Evolutionary conservation across 2,113 vertebrate genomes (phyloP).

Genomic region (Oreotrochilus melanogaster): DNA sequence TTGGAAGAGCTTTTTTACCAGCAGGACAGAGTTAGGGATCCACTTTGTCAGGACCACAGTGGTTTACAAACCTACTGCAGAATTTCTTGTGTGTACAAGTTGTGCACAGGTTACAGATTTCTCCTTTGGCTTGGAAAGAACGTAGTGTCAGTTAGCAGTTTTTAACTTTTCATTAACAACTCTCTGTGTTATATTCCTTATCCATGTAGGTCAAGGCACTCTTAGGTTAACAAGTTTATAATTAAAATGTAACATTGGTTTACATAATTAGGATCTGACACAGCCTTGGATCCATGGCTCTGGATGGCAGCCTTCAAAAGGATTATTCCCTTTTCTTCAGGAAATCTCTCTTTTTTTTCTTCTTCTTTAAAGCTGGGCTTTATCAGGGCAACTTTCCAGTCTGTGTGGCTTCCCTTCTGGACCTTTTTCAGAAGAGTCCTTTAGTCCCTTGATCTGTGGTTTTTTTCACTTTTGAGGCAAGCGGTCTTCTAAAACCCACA

Average conservation of each 20-base stretch:
- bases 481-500: conserved; percentile 44
- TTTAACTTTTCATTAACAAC: neutral
- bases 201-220: neutral
- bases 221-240: neutral
- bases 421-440: conserved; percentile 51
- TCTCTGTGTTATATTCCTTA: neutral
- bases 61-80: neutral
- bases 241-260: neutral
- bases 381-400: conserved; percentile 43
- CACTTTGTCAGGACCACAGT: neutral
- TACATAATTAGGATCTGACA: conserved; percentile 10
- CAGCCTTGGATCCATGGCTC: neutral
- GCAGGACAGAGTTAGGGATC: neutral
- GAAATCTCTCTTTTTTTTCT: neutral
- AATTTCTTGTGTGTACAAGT: neutral
- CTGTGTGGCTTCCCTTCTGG: conserved; percentile 29
- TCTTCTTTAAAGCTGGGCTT: neutral
- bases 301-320: neutral
- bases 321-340: conserved; percentile 6
- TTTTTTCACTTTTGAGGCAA: conserved; percentile 61
- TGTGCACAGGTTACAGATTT: neutral
- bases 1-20: neutral
- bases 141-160: neutral
- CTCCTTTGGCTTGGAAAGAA: neutral
- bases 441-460: conserved; percentile 61